These are phyloP conservation scores for Stenodema calcarata DNA, from an alignment of 2,888 invertebrate species.

Conservation along the genomic window DNA sequence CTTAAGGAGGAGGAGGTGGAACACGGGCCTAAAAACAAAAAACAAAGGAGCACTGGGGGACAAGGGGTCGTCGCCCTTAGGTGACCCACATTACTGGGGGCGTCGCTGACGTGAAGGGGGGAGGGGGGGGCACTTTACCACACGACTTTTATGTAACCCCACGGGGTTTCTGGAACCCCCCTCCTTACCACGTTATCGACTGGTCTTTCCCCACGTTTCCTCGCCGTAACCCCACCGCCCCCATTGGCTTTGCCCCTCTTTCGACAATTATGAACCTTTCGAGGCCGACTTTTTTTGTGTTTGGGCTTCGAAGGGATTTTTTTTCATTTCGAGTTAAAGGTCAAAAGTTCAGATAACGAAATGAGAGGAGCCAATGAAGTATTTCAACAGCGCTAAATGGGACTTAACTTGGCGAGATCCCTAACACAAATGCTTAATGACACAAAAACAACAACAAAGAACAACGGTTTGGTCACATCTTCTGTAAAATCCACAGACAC, in stretches of 20 bases:
- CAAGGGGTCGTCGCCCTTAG: not conserved
- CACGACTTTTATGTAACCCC: conserved; percentile 32
- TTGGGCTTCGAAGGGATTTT: not conserved
- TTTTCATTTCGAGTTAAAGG: not conserved
- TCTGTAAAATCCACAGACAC: no score
- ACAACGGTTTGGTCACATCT: no score
- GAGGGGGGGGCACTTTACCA: not conserved
- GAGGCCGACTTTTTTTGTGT: not conserved
- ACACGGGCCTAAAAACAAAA: not conserved
- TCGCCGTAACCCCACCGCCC: not conserved
- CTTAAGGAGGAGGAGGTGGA: not conserved
- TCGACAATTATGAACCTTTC: not conserved
- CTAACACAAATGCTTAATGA: no score
- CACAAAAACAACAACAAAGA: no score
- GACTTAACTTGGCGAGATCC: no score
- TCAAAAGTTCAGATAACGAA: not conserved
- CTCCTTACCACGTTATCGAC: not conserved
- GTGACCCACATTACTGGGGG: conserved; percentile 23
- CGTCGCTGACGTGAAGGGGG: not conserved
- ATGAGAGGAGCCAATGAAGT: not conserved
- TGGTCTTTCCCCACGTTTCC: not conserved
- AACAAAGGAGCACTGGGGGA: conserved; percentile 22
- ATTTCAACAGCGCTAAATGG: no score
- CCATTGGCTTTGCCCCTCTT: not conserved
- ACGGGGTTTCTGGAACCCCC: conserved; percentile 7